Evolutionary conservation across 2,113 vertebrate genomes (phyloP).

Genomic region (Theristicus caerulescens): DNA sequence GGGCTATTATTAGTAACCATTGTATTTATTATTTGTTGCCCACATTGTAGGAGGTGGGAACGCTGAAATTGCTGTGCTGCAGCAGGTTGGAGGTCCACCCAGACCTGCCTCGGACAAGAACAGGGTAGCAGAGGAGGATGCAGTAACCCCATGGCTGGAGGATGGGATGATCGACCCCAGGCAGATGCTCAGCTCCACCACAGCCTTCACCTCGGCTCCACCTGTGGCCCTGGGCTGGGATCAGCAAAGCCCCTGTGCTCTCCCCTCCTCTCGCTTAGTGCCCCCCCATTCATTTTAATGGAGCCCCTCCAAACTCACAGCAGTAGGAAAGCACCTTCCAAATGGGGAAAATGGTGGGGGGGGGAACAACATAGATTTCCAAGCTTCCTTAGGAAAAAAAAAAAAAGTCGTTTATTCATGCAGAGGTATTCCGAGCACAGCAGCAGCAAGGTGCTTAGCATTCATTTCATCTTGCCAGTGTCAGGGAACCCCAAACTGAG

Average conservation of each 20-base stretch:
- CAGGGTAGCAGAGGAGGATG: not conserved
- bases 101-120: not conserved
- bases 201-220: fast-evolving
- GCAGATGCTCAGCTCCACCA: not conserved
- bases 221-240: not conserved
- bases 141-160: not conserved
- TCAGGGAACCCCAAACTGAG: not conserved
- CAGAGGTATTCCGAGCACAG: not conserved
- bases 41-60: not conserved
- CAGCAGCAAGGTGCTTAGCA: not conserved
- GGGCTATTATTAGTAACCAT: not conserved
- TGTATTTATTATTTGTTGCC: not conserved
- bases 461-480: not conserved
- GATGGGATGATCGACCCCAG: not conserved
- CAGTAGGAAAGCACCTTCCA: not conserved
- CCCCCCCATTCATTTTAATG: not conserved
- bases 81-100: not conserved
- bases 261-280: not conserved
- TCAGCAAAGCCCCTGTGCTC: not conserved
- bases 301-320: not conserved
- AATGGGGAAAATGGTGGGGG: not conserved
- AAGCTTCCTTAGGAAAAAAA: not conserved
- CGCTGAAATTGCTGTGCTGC: fast-evolving
- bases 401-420: not conserved
- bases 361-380: not conserved